phyloP scores from a whole-genome alignment of 2,888 invertebrate species.

The Oxycera nigricornis region DNA sequence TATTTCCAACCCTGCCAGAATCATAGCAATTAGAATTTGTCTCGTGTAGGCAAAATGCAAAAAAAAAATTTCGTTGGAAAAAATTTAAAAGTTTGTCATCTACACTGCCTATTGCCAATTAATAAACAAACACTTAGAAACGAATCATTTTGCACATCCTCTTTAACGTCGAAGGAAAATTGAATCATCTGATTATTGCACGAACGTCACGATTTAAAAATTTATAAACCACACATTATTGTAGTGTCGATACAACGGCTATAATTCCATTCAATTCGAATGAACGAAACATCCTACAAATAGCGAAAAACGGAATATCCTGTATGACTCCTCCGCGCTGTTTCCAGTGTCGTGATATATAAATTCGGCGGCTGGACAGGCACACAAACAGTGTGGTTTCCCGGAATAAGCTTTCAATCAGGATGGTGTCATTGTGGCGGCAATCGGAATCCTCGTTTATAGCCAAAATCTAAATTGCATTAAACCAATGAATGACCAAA shows the following conservation, averaged over 20 bases:
- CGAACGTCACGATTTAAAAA: slow-evolving; percentile 4
- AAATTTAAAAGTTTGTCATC: too few relatives aligned
- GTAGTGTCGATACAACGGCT: background rate
- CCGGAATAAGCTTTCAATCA: slow-evolving; percentile 40
- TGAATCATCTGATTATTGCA: too few relatives aligned
- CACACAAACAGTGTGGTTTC: slow-evolving; percentile 31
- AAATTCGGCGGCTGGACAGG: slow-evolving; percentile 16
- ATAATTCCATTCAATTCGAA: slow-evolving; percentile 44
- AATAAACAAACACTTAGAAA: too few relatives aligned
- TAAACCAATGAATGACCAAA: slow-evolving; percentile 31
- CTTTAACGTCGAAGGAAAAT: too few relatives aligned
- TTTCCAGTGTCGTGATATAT: background rate
- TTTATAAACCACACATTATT: background rate
- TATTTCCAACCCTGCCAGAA: too few relatives aligned
- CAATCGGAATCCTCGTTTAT: slow-evolving; percentile 18
- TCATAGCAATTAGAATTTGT: too few relatives aligned
- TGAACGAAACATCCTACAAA: background rate
- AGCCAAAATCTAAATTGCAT: slow-evolving; percentile 30
- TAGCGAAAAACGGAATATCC: background rate
- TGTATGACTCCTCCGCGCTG: background rate
- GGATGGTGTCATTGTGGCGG: slow-evolving; percentile 24
- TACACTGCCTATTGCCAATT: too few relatives aligned
- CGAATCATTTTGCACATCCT: too few relatives aligned
- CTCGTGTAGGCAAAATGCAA: too few relatives aligned
- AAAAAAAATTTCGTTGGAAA: too few relatives aligned